Conservation (phyloP, 2,888 invertebrate species). For the Parascotia fuliginaria region DNA sequence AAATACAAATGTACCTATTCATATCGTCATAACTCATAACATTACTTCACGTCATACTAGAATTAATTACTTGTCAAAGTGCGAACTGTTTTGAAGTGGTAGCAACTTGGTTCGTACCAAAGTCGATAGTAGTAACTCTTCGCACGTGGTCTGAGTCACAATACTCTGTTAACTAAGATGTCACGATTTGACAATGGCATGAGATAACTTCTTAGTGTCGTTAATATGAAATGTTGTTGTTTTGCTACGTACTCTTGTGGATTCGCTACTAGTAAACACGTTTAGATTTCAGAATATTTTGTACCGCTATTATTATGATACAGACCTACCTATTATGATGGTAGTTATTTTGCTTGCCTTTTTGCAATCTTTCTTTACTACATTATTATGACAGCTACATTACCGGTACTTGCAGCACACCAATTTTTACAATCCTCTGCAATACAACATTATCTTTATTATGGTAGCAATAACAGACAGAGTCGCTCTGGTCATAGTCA, state of each 20-base stretch:
- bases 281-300: no score
- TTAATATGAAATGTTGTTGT: slow-evolving; percentile 18
- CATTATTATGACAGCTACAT: no score
- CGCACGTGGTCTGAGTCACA: slow-evolving; percentile 52
- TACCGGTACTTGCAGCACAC: no score
- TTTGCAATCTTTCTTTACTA: no score
- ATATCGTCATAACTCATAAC: not conserved
- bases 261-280: slow-evolving; percentile 17
- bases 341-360: no score
- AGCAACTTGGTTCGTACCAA: slow-evolving; percentile 46
- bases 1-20: not conserved
- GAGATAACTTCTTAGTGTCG: slow-evolving; percentile 41
- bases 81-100: slow-evolving; percentile 49
- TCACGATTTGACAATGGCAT: slow-evolving; percentile 41
- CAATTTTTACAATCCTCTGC: no score
- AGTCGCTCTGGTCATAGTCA: no score
- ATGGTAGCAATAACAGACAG: no score
- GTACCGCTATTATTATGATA: no score
- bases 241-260: slow-evolving; percentile 26
- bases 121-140: slow-evolving; percentile 50
- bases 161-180: slow-evolving; percentile 43
- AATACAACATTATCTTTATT: no score
- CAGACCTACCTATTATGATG: no score
- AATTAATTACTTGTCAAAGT: slow-evolving; percentile 55
- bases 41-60: slow-evolving; percentile 23